Conservation (phyloP, 2,888 invertebrate species). For the Sinodicranocentrus sp. region DNA sequence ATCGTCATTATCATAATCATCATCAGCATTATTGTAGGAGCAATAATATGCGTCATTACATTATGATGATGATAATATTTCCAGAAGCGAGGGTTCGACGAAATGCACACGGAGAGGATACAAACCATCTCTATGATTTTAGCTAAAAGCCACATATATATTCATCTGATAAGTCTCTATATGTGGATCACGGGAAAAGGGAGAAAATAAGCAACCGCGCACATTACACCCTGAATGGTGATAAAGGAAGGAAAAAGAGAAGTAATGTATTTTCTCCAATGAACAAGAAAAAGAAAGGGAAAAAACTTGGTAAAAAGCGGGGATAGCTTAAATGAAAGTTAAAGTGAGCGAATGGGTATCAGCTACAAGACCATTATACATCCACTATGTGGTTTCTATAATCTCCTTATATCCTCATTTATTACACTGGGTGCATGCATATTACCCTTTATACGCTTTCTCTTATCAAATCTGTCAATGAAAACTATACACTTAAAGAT, state of each 20-base stretch:
- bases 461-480: no score
- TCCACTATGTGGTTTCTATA: neutral
- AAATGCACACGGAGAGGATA: neutral
- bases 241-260: constrained; percentile 14
- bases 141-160: neutral
- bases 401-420: constrained; percentile 18
- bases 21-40: constrained; percentile 16
- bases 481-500: no score
- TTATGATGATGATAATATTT: constrained; percentile 36
- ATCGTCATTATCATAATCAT: constrained; percentile 43
- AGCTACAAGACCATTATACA: neutral
- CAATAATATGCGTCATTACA: constrained; percentile 45
- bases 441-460: neutral
- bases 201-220: constrained; percentile 13
- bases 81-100: neutral
- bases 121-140: neutral
- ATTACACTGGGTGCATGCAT: neutral
- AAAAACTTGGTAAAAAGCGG: constrained; percentile 1
- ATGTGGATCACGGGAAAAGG: no score
- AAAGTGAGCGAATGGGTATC: neutral
- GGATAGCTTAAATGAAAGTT: constrained; percentile 13
- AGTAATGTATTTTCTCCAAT: constrained; percentile 4
- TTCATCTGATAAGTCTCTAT: neutral
- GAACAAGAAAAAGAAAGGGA: neutral
- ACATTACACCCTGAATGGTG: constrained; percentile 16